A percentile compares a stretch with the other conserved stretches of the same genome.
phyloP scores from a whole-genome alignment of 2,797 vertebrate species.

The Takifugu ocellatus region DNA sequence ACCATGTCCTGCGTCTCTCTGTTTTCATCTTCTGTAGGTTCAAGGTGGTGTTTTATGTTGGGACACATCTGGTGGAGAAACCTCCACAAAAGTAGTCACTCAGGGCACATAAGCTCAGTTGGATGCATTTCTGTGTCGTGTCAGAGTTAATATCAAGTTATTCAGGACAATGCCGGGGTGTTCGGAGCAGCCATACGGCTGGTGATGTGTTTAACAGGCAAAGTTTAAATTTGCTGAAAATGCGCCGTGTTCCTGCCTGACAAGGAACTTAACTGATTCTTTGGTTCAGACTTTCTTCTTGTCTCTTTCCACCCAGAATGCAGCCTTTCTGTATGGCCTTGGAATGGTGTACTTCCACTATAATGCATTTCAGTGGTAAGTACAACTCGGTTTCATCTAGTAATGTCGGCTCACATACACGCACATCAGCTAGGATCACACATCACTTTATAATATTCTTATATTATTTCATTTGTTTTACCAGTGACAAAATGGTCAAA shows the following conservation, averaged over 20 bases:
- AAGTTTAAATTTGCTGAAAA: too few relatives aligned
- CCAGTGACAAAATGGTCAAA: slow-evolving; percentile 3
- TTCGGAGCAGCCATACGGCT: not conserved
- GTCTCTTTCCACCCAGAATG: slow-evolving; percentile 82
- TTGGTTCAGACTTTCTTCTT: not conserved
- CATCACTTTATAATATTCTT: too few relatives aligned
- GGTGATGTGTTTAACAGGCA: too few relatives aligned
- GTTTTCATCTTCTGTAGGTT: too few relatives aligned
- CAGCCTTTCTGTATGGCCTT: slow-evolving; percentile 99
- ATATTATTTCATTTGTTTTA: not conserved
- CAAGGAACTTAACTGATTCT: not conserved
- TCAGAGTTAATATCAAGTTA: too few relatives aligned
- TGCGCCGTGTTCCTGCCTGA: not conserved
- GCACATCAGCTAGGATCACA: not conserved
- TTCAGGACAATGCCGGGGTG: too few relatives aligned
- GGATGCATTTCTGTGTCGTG: too few relatives aligned
- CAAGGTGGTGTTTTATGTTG: too few relatives aligned
- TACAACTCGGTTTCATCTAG: slow-evolving; percentile 30
- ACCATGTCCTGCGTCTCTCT: too few relatives aligned
- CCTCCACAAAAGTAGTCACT: too few relatives aligned
- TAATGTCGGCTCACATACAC: not conserved
- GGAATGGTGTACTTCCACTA: slow-evolving; percentile 99
- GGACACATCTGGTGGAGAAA: too few relatives aligned
- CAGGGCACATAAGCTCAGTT: too few relatives aligned
- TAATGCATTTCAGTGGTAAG: slow-evolving; percentile 99